Conservation (phyloP, 2,797 vertebrate species). For the Euthynnus affinis region DNA sequence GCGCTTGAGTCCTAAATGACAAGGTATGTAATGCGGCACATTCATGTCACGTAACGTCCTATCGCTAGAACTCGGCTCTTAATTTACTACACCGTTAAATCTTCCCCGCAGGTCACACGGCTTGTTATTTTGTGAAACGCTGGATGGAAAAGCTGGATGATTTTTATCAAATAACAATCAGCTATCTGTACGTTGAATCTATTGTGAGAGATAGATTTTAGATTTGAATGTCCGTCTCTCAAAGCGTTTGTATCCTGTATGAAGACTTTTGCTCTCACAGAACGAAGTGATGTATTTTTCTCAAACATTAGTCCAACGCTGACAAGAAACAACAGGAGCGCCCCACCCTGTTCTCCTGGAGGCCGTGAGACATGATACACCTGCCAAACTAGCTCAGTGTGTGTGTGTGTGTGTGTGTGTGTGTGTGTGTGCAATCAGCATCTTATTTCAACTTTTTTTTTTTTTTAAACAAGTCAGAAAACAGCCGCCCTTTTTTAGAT, state of each 20-base stretch:
- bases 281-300: background rate
- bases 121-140: background rate
- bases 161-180: background rate
- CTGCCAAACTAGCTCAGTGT: constrained; percentile 64
- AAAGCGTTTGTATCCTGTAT: no score
- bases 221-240: background rate
- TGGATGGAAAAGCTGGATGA: no score
- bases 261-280: background rate
- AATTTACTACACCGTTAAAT: background rate
- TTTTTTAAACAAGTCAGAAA: constrained; percentile 12
- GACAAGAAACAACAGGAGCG: constrained; percentile 61
- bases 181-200: background rate
- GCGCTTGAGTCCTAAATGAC: constrained; percentile 83
- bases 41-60: background rate
- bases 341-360: constrained; percentile 54
- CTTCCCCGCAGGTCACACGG: background rate
- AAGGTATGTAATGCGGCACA: constrained; percentile 65
- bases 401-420: no score
- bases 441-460: constrained; percentile 55
- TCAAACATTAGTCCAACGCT: constrained; percentile 32
- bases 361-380: constrained; percentile 58
- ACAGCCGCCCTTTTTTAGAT: background rate
- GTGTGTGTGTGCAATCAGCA: constrained; percentile 23
- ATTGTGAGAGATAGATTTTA: background rate
- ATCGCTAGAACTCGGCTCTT: background rate